Conservation (phyloP, 2,113 vertebrate genomes). For the Bothrops jararaca region DNA sequence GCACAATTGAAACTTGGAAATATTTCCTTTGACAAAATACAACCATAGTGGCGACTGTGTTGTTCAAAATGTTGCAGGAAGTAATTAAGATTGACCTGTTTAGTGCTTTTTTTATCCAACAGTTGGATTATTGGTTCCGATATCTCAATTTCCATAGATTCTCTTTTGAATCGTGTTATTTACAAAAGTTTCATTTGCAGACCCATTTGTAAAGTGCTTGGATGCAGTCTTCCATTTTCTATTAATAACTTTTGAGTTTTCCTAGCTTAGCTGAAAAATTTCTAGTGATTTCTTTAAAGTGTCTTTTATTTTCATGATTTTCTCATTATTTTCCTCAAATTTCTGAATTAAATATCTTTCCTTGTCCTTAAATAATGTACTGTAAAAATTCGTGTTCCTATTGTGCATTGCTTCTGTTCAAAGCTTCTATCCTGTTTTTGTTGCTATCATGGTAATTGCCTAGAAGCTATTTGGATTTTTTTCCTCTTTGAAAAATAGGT, state of each 20-base stretch:
- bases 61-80: not conserved
- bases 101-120: not conserved
- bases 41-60: not conserved
- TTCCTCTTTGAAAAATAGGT: not conserved
- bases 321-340: not conserved
- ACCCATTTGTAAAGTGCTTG: not conserved
- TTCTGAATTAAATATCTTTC: not conserved
- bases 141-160: not conserved
- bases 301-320: not conserved
- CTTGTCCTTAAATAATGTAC: not conserved
- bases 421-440: not conserved
- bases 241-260: not conserved
- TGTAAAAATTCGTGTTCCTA: not conserved
- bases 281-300: not conserved
- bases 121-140: not conserved
- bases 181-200: not conserved
- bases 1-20: not conserved
- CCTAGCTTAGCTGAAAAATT: not conserved
- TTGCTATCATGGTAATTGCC: not conserved
- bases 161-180: not conserved
- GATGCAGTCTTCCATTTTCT: not conserved
- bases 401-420: not conserved
- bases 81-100: not conserved
- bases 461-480: not conserved
- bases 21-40: not conserved